Evolutionary conservation across 2,113 vertebrate genomes (phyloP).

Genomic region (Hippocampus guttulatus): DNA sequence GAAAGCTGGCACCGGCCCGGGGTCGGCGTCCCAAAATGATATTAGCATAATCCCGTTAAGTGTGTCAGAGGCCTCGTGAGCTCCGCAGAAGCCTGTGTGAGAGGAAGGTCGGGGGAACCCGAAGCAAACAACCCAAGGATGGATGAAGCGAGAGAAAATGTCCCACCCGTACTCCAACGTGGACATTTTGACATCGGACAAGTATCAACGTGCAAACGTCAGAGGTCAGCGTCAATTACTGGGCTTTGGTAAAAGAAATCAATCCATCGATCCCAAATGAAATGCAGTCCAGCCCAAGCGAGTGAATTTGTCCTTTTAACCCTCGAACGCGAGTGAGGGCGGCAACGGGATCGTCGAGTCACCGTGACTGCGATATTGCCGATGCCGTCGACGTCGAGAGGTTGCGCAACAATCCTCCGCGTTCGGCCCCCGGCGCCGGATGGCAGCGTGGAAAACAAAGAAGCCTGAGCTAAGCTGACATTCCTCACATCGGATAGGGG

Average conservation of each 20-base stretch:
- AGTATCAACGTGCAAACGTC: neutral
- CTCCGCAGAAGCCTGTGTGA: conserved; percentile 50
- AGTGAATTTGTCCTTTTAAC: too few relatives aligned
- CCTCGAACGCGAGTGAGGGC: too few relatives aligned
- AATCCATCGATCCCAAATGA: too few relatives aligned
- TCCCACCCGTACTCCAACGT: neutral
- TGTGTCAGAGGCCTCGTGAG: conserved; percentile 73
- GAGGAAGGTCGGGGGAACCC: conserved; percentile 42
- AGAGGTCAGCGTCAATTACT: neutral
- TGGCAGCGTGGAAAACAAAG: conserved; percentile 18
- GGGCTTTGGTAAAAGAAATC: too few relatives aligned
- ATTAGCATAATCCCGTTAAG: conserved; percentile 79
- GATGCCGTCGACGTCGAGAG: too few relatives aligned
- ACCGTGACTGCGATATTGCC: too few relatives aligned
- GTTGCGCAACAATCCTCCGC: neutral
- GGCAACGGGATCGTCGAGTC: too few relatives aligned
- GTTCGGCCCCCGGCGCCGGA: conserved; percentile 6
- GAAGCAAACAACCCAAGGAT: neutral
- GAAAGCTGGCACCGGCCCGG: conserved; percentile 68
- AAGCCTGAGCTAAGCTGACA: neutral
- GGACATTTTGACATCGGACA: neutral
- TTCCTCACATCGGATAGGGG: conserved; percentile 17
- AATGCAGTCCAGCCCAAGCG: too few relatives aligned
- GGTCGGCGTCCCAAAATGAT: conserved; percentile 74
- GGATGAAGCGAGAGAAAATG: neutral